These are phyloP conservation scores for Scaptomyza parva DNA, from an alignment of 2,888 invertebrate species.

Conservation along the genomic window DNA sequence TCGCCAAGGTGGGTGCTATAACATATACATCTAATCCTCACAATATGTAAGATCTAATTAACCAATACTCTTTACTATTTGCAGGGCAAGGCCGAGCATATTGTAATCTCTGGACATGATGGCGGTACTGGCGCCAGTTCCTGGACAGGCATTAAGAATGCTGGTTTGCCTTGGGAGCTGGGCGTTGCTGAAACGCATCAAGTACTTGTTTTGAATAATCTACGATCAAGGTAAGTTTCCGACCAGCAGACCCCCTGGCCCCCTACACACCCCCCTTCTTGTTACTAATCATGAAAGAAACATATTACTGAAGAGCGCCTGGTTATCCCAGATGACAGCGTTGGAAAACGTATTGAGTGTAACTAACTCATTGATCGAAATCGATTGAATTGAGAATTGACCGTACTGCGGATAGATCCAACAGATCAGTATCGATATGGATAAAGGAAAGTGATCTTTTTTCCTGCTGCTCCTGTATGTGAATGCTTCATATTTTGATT, in stretches of 20 bases:
- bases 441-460: conserved; percentile 30
- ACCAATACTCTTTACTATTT: not conserved
- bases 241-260: conserved; percentile 61
- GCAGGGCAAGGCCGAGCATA: conserved; percentile 98
- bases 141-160: conserved; percentile 99
- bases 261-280: conserved; percentile 55
- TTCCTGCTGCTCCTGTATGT: conserved; percentile 29
- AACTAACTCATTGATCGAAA: conserved; percentile 31
- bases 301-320: conserved; percentile 83
- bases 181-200: conserved; percentile 99
- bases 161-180: conserved; percentile 99
- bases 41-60: not conserved
- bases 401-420: conserved; percentile 25
- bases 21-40: not conserved
- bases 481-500: conserved; percentile 13
- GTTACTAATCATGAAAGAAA: conserved; percentile 82
- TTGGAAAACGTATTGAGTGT: conserved; percentile 70
- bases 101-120: conserved; percentile 99
- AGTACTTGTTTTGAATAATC: conserved; percentile 96
- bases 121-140: conserved; percentile 99
- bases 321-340: conserved; percentile 84
- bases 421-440: conserved; percentile 21
- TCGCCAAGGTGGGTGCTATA: conserved; percentile 91
- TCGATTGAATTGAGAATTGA: conserved; percentile 40
- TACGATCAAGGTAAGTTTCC: conserved; percentile 88